Percentiles rank a stretch among this genome's conserved stretches.
Evolutionary conservation across 2,113 vertebrate genomes (phyloP).

Genomic region (Acanthochromis polyacanthus): DNA sequence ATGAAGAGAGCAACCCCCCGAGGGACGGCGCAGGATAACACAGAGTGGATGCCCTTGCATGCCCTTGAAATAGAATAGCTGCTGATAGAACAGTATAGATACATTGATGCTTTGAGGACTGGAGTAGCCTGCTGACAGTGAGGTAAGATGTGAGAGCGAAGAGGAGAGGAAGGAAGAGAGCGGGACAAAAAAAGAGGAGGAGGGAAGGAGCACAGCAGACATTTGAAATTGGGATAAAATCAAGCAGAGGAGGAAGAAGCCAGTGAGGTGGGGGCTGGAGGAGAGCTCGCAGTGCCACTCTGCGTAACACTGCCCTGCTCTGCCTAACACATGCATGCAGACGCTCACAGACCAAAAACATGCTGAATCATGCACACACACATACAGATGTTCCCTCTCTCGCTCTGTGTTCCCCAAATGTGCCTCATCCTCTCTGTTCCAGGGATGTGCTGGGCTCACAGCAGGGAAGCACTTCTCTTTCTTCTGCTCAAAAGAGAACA

Average conservation of each 20-base stretch:
- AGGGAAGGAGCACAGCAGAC: constrained; percentile 33
- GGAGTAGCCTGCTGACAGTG: constrained; percentile 20
- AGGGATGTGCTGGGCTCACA: constrained; percentile 62
- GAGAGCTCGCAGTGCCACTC: constrained; percentile 62
- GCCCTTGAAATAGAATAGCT: constrained; percentile 69
- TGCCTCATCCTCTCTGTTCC: constrained; percentile 44
- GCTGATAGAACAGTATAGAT: constrained; percentile 40
- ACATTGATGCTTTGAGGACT: constrained; percentile 14
- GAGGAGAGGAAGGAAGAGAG: constrained; percentile 12
- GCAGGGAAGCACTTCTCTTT: constrained; percentile 49
- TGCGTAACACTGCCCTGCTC: constrained; percentile 54
- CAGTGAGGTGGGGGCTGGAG: constrained; percentile 38
- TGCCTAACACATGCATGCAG: constrained; percentile 58
- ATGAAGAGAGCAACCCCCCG: constrained; percentile 54
- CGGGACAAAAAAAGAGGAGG: constrained; percentile 8
- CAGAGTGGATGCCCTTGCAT: constrained; percentile 60
- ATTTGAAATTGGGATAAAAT: constrained; percentile 47
- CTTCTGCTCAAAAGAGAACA: constrained; percentile 53
- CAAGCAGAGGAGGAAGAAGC: constrained; percentile 37
- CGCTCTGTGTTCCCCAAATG: constrained; percentile 52
- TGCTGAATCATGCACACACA: constrained; percentile 29
- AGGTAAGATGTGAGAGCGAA: constrained; percentile 29
- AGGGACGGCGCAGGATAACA: constrained; percentile 31
- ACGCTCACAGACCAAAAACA: constrained; percentile 41
- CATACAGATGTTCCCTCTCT: constrained; percentile 12